Evolutionary conservation across 2,113 vertebrate genomes (phyloP).

Genomic region (Alouatta palliata): DNA sequence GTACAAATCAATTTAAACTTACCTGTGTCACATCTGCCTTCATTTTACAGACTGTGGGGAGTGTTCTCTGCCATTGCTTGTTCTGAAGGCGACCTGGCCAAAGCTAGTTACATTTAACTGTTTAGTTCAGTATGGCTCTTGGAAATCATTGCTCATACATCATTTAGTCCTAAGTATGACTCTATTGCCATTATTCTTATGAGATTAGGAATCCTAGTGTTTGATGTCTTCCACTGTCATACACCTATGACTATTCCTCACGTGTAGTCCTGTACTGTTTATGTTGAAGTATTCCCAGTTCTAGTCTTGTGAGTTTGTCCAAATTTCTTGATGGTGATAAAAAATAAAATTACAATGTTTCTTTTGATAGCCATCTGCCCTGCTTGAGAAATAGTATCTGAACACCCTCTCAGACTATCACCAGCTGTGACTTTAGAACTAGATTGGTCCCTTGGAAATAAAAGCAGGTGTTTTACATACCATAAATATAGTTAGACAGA

Average conservation of each 20-base stretch:
- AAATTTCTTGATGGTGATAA: not conserved
- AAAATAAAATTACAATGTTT: not conserved
- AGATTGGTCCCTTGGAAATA: constrained; percentile 13
- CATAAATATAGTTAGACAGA: constrained; percentile 53
- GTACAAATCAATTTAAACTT: not conserved
- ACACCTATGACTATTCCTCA: accelerated
- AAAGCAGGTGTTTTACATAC: constrained; percentile 49
- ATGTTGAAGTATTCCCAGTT: not conserved
- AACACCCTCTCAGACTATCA: constrained; percentile 17
- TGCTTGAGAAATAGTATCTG: not conserved
- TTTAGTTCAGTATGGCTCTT: accelerated
- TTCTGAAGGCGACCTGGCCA: not conserved
- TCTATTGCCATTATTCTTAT: no score
- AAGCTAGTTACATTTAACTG: no score
- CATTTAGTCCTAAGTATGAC: accelerated
- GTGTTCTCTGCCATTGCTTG: accelerated
- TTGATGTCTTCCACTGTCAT: accelerated
- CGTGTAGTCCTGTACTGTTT: accelerated
- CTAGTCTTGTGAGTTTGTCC: not conserved
- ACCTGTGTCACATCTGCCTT: accelerated
- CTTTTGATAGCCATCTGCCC: constrained; percentile 45
- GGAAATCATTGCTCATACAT: accelerated
- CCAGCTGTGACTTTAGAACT: constrained; percentile 37
- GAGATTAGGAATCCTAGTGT: accelerated
- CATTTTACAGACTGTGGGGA: accelerated